Base-by-base conservation (phyloP, 92 coral and sea anemone genomes). In the Diadumene lineata region DNA sequence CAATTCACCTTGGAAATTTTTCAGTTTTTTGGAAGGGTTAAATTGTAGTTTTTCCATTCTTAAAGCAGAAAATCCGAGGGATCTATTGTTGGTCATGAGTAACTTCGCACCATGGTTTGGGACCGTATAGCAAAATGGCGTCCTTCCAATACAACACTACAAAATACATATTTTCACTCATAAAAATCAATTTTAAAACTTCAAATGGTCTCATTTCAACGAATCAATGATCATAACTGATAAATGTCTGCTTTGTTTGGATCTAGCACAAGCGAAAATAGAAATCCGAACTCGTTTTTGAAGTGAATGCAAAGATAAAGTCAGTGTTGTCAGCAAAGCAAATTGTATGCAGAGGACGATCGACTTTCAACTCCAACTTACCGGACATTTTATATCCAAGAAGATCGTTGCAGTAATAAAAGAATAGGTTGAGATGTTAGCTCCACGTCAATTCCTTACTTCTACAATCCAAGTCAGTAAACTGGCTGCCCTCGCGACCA, bases 61-160 rank as follows among this genome's bases (percentile, higher is more conserved):
- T 56, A 51, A 72, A 72, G 77, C 77, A 64, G 63, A 61, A 61
- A 55, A 68, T 78, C 68, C 75, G 68, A 68, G 43, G 58, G 75
- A 78, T 56, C 75, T 34, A 31, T 46, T 82, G 80, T 61, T 79
- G 79, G 84, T 65, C 19, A 21, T 78, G 68, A 78, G 56, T 68
- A 68, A 67, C 82, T 78, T 78, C 92, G 88, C 92, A 85, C 85
- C 92, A 74, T 69, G 82, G 85, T 83, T 83, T 83, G 88, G 82
- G 85, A 80, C n/a, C 82, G 63, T 81, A 79, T 79, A 81, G 70
- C 82, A 87, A 87, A 87, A 87, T 87, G 92, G 92, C 92, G 92
- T 87, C 92, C 76, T 66, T 70, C 67, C 76, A 82, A 25, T 50
- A 61, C 22, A 76, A 56, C 81, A 44, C 57, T 46, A 64, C 57